Evolutionary conservation across 2,888 invertebrate species (phyloP).

Genomic region (Ashinkailepas kermadecensis): DNA sequence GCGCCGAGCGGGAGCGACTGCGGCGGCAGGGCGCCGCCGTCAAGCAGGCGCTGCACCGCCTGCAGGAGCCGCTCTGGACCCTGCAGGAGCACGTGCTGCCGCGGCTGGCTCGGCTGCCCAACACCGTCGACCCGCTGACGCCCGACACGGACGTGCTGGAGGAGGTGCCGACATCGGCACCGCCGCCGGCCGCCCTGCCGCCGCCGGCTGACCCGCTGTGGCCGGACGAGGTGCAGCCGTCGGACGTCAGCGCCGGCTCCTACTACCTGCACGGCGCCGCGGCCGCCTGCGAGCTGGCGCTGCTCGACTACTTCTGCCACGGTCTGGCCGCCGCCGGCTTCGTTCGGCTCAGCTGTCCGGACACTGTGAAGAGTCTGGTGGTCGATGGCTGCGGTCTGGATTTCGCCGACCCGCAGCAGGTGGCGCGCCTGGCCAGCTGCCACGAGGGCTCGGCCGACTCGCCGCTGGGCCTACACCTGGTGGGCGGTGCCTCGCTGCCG

Average conservation of each 20-base stretch:
- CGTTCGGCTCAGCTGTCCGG: constrained; percentile 17
- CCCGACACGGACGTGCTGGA: not conserved
- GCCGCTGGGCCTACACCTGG: constrained; percentile 2
- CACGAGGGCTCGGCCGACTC: constrained; percentile 4
- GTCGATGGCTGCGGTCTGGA: not conserved
- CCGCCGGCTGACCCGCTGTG: not conserved
- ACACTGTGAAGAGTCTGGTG: constrained; percentile 14
- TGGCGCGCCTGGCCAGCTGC: not conserved
- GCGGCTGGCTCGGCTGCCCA: constrained; percentile 1
- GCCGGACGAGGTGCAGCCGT: not conserved
- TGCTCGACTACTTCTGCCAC: not conserved
- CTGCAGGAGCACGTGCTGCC: constrained; percentile 7
- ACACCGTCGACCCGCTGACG: not conserved
- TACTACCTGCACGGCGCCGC: constrained; percentile 19
- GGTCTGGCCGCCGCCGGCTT: not conserved
- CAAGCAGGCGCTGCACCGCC: not conserved
- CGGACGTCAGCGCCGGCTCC: not conserved
- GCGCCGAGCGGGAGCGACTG: not conserved
- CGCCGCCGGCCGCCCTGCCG: not conserved
- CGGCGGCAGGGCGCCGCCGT: not conserved
- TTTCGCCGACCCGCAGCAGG: not conserved
- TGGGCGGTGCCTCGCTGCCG: constrained; percentile 22
- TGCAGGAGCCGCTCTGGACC: constrained; percentile 3
- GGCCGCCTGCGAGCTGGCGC: constrained; percentile 9
- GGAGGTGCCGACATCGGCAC: not conserved